Conservation (phyloP, 2,113 vertebrate species). For the Petrocephalus microphthalmus region DNA sequence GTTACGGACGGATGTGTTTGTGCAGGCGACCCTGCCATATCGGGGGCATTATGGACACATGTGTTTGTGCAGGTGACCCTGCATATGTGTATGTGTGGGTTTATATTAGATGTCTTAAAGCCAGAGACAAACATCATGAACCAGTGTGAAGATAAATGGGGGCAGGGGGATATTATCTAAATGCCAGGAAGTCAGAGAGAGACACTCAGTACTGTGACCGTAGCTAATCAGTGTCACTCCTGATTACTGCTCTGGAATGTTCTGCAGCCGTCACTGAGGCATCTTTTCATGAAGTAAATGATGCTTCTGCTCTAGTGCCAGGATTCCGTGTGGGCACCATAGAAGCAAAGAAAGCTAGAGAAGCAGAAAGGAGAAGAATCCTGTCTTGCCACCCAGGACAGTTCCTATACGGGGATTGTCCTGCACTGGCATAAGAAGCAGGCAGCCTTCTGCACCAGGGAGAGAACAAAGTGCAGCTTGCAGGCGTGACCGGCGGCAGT, state of each 20-base stretch:
- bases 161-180: neutral
- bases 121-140: neutral
- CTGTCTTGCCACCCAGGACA: neutral
- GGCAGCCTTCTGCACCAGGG: neutral
- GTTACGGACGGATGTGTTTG: too few relatives aligned
- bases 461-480: conserved; percentile 6
- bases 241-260: neutral
- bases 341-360: neutral
- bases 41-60: too few relatives aligned
- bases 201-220: neutral
- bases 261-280: neutral
- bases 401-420: neutral
- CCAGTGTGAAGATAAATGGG: neutral
- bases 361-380: neutral
- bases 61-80: neutral
- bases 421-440: neutral
- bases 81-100: neutral
- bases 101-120: neutral
- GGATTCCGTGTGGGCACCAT: neutral
- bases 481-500: neutral
- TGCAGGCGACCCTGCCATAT: too few relatives aligned
- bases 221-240: neutral
- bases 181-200: neutral
- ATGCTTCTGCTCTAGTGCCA: neutral
- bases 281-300: neutral